Conservation (phyloP, 2,113 vertebrate species). For the Bos javanicus region DNA sequence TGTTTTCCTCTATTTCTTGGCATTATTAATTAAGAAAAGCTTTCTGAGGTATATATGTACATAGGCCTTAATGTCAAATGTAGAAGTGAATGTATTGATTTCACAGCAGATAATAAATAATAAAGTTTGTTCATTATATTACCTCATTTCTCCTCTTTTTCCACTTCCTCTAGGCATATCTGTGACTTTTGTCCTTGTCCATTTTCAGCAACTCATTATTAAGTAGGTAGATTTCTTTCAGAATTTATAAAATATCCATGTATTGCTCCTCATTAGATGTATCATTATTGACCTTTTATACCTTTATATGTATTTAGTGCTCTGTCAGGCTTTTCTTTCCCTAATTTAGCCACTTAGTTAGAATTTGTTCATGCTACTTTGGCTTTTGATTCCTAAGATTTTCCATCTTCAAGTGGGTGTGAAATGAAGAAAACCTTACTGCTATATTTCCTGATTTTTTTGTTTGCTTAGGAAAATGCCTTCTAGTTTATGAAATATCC, state of each 20-base stretch:
- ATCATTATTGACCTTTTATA: background rate
- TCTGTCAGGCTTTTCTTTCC: background rate
- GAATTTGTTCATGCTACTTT: background rate
- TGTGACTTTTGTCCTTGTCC: background rate
- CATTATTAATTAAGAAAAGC: background rate
- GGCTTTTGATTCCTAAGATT: background rate
- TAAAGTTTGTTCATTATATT: background rate
- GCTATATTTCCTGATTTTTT: background rate
- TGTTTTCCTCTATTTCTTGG: background rate
- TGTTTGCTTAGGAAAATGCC: background rate
- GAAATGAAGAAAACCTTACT: background rate
- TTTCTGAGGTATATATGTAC: background rate
- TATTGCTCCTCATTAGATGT: background rate
- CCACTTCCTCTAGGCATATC: background rate
- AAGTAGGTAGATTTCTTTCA: background rate
- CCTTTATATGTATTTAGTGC: background rate
- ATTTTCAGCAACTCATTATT: background rate
- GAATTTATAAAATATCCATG: background rate
- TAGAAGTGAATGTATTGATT: background rate
- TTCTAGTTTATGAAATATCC: constrained; percentile 3
- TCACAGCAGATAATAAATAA: background rate
- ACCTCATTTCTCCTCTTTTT: background rate
- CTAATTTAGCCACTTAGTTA: background rate
- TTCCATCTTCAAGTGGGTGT: background rate
- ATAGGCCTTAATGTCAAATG: background rate